phyloP scores from a whole-genome alignment of 2,797 vertebrate genomes.

The Enteromius thamalakanensis region DNA sequence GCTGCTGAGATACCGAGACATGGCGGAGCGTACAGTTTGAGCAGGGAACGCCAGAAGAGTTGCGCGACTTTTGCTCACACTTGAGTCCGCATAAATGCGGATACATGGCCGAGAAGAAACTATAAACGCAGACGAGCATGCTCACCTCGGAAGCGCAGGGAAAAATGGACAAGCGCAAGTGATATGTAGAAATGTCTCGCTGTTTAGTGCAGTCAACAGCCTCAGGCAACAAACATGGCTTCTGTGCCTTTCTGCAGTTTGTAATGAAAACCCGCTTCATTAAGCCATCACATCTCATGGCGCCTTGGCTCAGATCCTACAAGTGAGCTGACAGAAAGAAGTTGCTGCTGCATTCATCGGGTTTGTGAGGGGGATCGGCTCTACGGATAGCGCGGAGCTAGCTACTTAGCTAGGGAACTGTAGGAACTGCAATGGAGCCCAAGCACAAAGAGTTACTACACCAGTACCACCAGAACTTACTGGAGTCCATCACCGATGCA shows the following conservation, averaged over 20 bases:
- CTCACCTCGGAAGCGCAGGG: constrained; percentile 57
- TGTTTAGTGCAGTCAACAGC: constrained; percentile 85
- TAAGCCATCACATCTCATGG: constrained; percentile 73
- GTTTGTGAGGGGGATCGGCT: constrained; percentile 70
- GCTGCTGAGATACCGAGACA: constrained; percentile 85
- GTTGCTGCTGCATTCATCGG: constrained; percentile 65
- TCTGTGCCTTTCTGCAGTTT: constrained; percentile 79
- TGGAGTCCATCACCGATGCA: constrained; percentile 92
- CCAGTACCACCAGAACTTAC: constrained; percentile 93
- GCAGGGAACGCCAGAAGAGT: constrained; percentile 74
- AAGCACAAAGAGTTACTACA: constrained; percentile 96
- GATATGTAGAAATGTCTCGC: constrained; percentile 80
- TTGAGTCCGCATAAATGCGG: constrained; percentile 60
- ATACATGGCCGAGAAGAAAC: constrained; percentile 64
- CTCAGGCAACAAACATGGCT: constrained; percentile 86
- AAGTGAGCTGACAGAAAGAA: constrained; percentile 72
- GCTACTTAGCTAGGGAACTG: constrained; percentile 79
- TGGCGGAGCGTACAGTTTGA: constrained; percentile 83
- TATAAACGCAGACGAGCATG: constrained; percentile 62
- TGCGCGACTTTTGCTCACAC: constrained; percentile 75
- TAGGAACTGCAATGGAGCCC: constrained; percentile 87
- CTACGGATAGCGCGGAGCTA: constrained; percentile 70
- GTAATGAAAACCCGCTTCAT: constrained; percentile 73
- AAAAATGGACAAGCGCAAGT: constrained; percentile 68
- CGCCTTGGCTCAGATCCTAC: constrained; percentile 75